phyloP scores from a whole-genome alignment of 2,888 invertebrate genomes.

The Cryptophagus acutangulus region DNA sequence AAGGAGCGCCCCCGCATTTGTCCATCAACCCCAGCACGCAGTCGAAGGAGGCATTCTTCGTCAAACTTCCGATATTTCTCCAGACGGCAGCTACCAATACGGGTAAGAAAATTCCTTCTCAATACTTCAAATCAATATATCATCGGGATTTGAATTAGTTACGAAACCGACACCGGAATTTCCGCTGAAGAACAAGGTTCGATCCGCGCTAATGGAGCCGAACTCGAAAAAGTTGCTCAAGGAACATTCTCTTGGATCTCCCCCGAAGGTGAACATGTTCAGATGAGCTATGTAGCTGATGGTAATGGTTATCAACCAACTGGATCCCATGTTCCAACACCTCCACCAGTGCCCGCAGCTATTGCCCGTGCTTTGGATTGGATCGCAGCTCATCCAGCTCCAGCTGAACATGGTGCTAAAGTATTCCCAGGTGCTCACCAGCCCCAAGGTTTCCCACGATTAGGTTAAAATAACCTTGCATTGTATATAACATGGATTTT shows the following conservation, averaged over 20 bases:
- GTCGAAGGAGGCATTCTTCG: constrained; percentile 1
- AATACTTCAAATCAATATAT: background rate
- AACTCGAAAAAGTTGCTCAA: constrained; percentile 46
- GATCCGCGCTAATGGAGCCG: constrained; percentile 50
- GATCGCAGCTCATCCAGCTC: constrained; percentile 47
- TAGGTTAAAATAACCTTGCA: no score
- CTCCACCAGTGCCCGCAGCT: constrained; percentile 42
- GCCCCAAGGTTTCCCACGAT: no score
- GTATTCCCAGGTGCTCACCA: no score
- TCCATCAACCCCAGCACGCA: background rate
- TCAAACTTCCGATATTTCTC: constrained; percentile 4
- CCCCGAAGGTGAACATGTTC: constrained; percentile 32
- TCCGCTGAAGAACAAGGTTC: constrained; percentile 54
- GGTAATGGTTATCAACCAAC: constrained; percentile 37
- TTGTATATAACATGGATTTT: no score
- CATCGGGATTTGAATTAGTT: no score
- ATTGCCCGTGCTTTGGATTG: constrained; percentile 56
- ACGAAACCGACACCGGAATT: constrained; percentile 59
- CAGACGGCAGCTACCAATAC: constrained; percentile 9
- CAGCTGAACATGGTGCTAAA: constrained; percentile 30
- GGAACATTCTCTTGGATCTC: constrained; percentile 46
- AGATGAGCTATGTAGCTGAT: constrained; percentile 34
- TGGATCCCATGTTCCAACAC: constrained; percentile 28
- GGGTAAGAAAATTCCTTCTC: constrained; percentile 11
- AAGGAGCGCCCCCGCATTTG: background rate